These are phyloP conservation scores for Drosophila tani DNA, from an alignment of 1,140 invertebrate species.

Conservation along the genomic window DNA sequence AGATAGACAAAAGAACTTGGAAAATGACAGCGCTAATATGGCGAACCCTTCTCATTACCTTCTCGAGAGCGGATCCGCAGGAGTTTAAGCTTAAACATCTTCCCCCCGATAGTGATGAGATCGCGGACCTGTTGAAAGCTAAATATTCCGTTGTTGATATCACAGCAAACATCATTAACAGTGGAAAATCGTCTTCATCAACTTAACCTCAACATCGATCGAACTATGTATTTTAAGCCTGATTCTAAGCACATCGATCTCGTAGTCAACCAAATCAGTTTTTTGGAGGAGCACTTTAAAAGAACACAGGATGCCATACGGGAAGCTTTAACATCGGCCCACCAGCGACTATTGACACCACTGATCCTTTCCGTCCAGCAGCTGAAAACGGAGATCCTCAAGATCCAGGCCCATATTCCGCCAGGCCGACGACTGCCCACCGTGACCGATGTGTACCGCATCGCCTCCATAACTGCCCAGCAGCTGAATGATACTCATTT, in stretches of 20 bases:
- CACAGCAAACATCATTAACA: neutral
- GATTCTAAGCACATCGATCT: rapidly evolving
- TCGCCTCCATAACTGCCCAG: neutral
- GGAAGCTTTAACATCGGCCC: slow-evolving; percentile 10
- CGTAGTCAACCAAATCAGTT: neutral
- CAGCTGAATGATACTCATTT: neutral
- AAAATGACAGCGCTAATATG: slow-evolving; percentile 1
- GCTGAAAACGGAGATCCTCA: neutral
- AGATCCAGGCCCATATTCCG: slow-evolving; percentile 7
- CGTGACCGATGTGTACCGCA: slow-evolving; percentile 7
- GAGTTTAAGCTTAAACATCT: neutral
- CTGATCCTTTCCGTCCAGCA: slow-evolving; percentile 15
- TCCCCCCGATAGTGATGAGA: neutral
- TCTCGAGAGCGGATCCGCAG: neutral
- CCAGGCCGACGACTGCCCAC: neutral
- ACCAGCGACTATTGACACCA: neutral
- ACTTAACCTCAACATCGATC: neutral
- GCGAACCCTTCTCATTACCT: neutral
- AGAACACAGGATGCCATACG: neutral
- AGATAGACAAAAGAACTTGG: neutral
- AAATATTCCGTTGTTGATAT: neutral
- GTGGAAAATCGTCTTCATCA: neutral
- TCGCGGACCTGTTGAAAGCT: neutral
- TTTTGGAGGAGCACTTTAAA: neutral
- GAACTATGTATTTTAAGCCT: rapidly evolving